phyloP scores from a whole-genome alignment of 2,888 invertebrate genomes.

The Ormia ochracea region DNA sequence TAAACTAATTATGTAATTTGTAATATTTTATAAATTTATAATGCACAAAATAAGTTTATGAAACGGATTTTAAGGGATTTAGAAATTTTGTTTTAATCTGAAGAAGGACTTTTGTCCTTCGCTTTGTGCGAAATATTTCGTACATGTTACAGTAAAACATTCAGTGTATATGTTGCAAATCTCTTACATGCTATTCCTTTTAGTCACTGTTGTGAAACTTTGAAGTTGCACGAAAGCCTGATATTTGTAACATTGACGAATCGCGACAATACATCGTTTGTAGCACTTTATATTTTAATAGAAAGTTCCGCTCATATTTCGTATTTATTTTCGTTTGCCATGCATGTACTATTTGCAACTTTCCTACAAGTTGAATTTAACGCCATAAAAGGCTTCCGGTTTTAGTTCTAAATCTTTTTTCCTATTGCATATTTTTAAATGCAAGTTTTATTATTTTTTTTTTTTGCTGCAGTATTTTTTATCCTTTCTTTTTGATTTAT shows the following conservation, averaged over 20 bases:
- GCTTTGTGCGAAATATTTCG: background rate
- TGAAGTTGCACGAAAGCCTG: background rate
- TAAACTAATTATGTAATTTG: too few species aligned
- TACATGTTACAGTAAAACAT: background rate
- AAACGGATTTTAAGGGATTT: background rate
- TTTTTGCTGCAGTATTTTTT: background rate
- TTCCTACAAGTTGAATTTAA: background rate
- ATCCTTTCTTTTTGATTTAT: background rate
- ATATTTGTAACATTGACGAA: background rate
- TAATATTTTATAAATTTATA: too few species aligned
- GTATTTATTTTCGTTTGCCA: background rate
- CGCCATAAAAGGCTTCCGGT: constrained; percentile 31
- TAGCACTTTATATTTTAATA: background rate
- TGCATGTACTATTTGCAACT: background rate
- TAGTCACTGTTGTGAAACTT: background rate
- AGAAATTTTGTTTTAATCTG: background rate
- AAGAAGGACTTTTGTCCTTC: background rate
- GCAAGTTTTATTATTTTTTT: background rate
- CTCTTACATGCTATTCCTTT: background rate
- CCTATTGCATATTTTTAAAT: background rate
- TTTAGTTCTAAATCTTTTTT: constrained; percentile 11
- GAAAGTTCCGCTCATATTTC: background rate
- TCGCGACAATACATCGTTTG: too few species aligned
- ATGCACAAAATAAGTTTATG: background rate
- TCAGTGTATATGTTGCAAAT: background rate